Percentiles rank a stretch among this genome's conserved stretches.
Conservation (phyloP, 1,140 invertebrate genomes). For the Steinernema feltiae region DNA sequence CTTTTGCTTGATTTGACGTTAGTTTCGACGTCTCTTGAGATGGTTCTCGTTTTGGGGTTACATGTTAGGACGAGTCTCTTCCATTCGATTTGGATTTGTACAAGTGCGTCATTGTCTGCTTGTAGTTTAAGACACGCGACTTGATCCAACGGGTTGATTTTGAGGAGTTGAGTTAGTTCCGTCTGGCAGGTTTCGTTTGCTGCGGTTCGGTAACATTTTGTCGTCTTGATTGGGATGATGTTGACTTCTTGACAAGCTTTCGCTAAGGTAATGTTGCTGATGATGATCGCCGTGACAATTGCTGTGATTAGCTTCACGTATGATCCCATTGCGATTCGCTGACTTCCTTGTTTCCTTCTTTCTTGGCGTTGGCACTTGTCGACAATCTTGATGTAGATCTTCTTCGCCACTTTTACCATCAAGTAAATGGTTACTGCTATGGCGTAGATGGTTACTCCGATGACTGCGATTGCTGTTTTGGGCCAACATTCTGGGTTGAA, state of each 20-base stretch:
- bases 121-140: neutral
- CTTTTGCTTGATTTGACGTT: too few relatives aligned
- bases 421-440: neutral
- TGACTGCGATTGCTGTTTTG: neutral
- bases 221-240: neutral
- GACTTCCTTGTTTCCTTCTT: neutral
- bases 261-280: too few relatives aligned
- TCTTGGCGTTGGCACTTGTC: neutral
- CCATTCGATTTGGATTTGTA: neutral
- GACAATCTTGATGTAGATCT: neutral
- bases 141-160: neutral
- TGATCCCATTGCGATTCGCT: too few relatives aligned
- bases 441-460: neutral
- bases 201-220: neutral
- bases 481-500: constrained; percentile 5
- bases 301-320: neutral
- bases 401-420: neutral
- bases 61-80: neutral
- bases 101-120: neutral
- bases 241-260: neutral
- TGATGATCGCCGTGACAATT: neutral
- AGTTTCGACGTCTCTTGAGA: neutral
- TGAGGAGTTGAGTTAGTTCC: neutral
- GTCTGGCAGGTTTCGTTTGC: neutral
- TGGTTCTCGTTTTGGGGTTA: neutral